Evolutionary conservation across 2,113 vertebrate genomes (phyloP).

Genomic region (Reinhardtius hippoglossoides): DNA sequence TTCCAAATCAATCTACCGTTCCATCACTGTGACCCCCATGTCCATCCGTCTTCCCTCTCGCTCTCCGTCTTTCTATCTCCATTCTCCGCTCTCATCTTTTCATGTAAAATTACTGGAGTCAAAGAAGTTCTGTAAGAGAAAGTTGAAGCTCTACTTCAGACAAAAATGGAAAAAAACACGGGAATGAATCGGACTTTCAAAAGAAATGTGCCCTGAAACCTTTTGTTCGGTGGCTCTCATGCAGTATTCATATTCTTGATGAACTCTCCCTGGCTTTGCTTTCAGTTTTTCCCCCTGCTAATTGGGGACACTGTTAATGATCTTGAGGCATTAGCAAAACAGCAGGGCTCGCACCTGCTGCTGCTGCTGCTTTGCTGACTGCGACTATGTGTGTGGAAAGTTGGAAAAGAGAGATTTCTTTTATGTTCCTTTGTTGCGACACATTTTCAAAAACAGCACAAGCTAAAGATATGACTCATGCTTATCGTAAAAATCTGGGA

Average conservation of each 20-base stretch:
- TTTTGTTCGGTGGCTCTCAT: constrained; percentile 66
- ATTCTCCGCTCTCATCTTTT: constrained; percentile 54
- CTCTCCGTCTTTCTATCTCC: constrained; percentile 45
- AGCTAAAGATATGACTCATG: not conserved
- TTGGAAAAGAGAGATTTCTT: not conserved
- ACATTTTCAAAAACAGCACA: not conserved
- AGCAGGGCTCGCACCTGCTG: constrained; percentile 43
- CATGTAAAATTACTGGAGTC: constrained; percentile 41
- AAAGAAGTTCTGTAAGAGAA: constrained; percentile 28
- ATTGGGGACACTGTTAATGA: constrained; percentile 67
- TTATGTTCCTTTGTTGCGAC: not conserved
- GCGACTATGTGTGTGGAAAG: constrained; percentile 4
- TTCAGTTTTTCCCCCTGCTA: constrained; percentile 39
- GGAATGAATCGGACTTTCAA: constrained; percentile 61
- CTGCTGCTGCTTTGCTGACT: constrained; percentile 16
- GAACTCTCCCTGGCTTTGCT: constrained; percentile 54
- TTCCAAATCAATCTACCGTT: constrained; percentile 80
- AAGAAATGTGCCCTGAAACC: constrained; percentile 66
- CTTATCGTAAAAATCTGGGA: not conserved
- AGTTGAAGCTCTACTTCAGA: constrained; percentile 45
- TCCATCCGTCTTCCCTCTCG: constrained; percentile 57
- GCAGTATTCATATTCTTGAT: constrained; percentile 65
- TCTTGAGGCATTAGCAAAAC: constrained; percentile 63
- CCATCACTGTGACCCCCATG: constrained; percentile 71
- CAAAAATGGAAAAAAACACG: constrained; percentile 48